Percentiles rank a stretch among this genome's conserved stretches.
phyloP scores from a whole-genome alignment of 2,888 invertebrate genomes.

The Trichogramma dendrolimi region DNA sequence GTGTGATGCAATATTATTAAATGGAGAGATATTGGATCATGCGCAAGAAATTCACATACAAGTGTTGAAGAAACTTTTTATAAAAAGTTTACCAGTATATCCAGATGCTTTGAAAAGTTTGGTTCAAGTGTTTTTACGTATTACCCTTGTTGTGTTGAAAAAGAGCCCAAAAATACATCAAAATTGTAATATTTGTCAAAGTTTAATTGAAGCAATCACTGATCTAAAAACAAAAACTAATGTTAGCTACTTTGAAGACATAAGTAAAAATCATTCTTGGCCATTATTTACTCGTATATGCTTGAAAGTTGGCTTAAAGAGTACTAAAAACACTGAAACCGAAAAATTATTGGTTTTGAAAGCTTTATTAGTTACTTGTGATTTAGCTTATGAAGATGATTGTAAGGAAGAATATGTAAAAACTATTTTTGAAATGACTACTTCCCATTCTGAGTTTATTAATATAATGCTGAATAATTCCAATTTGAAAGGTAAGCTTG shows the following conservation, averaged over 20 bases:
- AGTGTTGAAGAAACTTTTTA: slow-evolving; percentile 40
- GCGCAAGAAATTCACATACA: slow-evolving; percentile 38
- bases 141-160: slow-evolving; percentile 44
- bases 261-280: slow-evolving; percentile 44
- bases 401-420: slow-evolving; percentile 54
- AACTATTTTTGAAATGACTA: slow-evolving; percentile 68
- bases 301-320: slow-evolving; percentile 64
- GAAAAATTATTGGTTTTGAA: slow-evolving; percentile 55
- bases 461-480: slow-evolving; percentile 61
- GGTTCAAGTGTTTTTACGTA: slow-evolving; percentile 40
- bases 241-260: slow-evolving; percentile 34
- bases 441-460: slow-evolving; percentile 73
- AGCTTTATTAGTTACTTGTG: slow-evolving; percentile 57
- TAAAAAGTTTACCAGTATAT: slow-evolving; percentile 29
- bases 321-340: slow-evolving; percentile 42
- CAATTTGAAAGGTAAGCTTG: slow-evolving; percentile 43
- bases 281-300: slow-evolving; percentile 52
- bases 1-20: slow-evolving; percentile 39
- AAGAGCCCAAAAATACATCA: slow-evolving; percentile 38
- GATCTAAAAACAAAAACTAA: slow-evolving; percentile 30
- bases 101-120: slow-evolving; percentile 35
- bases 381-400: slow-evolving; percentile 57
- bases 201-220: slow-evolving; percentile 32
- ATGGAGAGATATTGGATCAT: slow-evolving; percentile 43
- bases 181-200: slow-evolving; percentile 40